Conservation (phyloP, 2,113 vertebrate genomes). For the Acanthochromis polyacanthus region DNA sequence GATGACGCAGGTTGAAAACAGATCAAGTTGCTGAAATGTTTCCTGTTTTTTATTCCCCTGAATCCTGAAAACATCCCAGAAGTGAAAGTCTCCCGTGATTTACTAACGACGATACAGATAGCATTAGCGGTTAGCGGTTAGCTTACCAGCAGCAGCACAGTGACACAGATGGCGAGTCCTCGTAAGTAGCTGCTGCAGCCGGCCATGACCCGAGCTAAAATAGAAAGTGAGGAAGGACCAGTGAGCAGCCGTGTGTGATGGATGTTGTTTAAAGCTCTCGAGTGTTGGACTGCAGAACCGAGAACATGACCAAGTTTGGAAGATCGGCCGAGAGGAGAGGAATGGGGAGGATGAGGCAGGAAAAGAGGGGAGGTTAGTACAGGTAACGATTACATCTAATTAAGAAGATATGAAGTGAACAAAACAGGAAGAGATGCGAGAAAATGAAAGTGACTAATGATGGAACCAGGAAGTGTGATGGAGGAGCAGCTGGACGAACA, state of each 20-base stretch:
- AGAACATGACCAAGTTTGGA: constrained; percentile 86
- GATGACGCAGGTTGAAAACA: too few species aligned
- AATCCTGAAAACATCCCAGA: too few species aligned
- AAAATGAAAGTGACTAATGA: not conserved
- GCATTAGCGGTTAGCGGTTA: constrained; percentile 26
- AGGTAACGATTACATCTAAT: constrained; percentile 14
- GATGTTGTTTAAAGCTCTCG: constrained; percentile 56
- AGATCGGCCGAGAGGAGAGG: constrained; percentile 50
- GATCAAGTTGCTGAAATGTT: too few species aligned
- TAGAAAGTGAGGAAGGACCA: constrained; percentile 58
- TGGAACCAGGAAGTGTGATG: too few species aligned
- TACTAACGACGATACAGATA: too few species aligned
- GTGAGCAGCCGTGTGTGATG: constrained; percentile 54
- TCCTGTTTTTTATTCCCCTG: too few species aligned
- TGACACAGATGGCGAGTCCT: constrained; percentile 78
- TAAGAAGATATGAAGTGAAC: not conserved
- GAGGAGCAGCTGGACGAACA: too few species aligned
- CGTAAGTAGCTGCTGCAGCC: constrained; percentile 75
- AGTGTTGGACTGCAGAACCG: constrained; percentile 68
- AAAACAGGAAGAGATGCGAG: constrained; percentile 18
- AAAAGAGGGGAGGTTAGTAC: constrained; percentile 1
- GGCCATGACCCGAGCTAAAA: constrained; percentile 73
- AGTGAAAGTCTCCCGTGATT: too few species aligned
- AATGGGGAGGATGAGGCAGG: not conserved
- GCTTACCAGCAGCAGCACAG: constrained; percentile 80